Conservation (phyloP, 2,113 vertebrate genomes). For the Proterorhinus semilunaris region DNA sequence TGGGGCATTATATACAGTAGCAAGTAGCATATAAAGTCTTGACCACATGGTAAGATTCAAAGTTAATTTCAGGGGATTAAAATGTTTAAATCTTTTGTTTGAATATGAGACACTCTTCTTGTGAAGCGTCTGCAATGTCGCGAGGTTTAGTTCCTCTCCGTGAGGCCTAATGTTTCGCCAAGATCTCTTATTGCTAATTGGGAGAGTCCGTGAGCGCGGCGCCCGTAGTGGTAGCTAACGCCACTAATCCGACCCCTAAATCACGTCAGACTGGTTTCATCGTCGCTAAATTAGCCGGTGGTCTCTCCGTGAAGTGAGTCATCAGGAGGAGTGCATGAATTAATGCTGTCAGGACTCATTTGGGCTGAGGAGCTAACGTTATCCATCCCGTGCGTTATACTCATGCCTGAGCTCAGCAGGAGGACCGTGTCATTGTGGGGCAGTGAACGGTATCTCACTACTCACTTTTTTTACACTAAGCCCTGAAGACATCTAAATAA, state of each 20-base stretch:
- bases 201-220: too few species aligned
- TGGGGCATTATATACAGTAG: neutral
- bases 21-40: conserved; percentile 11
- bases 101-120: too few species aligned
- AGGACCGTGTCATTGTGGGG: neutral
- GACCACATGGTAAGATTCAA: conserved; percentile 1
- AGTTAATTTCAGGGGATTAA: neutral
- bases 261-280: neutral
- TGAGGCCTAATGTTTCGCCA: too few species aligned
- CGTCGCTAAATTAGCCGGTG: neutral
- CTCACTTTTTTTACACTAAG: too few species aligned
- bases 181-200: too few species aligned
- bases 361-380: neutral
- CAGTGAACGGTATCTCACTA: too few species aligned
- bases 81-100: neutral
- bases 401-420: neutral
- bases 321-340: conserved; percentile 1
- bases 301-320: neutral
- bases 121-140: too few species aligned
- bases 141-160: too few species aligned
- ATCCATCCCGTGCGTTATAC: conserved; percentile 1
- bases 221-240: neutral
- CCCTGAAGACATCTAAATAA: too few species aligned
- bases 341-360: conserved; percentile 1
- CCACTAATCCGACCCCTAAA: neutral